Percentiles rank a stretch among this genome's conserved stretches.
These are phyloP conservation scores for Plutella xylostella DNA, from an alignment of 2,888 invertebrate species.

Conservation along the genomic window DNA sequence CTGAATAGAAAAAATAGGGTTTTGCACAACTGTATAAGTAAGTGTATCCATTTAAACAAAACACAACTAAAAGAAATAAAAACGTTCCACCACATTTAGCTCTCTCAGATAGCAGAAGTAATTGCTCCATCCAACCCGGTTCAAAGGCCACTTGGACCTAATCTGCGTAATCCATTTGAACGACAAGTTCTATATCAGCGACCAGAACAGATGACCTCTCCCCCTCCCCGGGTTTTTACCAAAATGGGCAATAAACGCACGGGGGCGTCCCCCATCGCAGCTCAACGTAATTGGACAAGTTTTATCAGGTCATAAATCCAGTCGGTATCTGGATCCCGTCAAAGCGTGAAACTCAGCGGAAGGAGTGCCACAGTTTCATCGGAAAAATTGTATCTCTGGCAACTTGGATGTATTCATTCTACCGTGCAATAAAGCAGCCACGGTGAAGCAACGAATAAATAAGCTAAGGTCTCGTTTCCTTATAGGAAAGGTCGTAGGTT, in stretches of 20 bases:
- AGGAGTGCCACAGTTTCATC: not conserved
- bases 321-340: slow-evolving; percentile 53
- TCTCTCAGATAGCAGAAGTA: too few species aligned
- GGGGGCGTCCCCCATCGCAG: not conserved
- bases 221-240: slow-evolving; percentile 19
- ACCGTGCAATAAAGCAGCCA: too few species aligned
- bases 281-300: slow-evolving; percentile 31
- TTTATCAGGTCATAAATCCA: slow-evolving; percentile 64
- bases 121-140: slow-evolving; percentile 53
- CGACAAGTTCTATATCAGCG: slow-evolving; percentile 49
- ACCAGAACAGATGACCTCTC: slow-evolving; percentile 34
- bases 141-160: slow-evolving; percentile 54
- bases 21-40: too few species aligned
- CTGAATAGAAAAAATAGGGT: too few species aligned
- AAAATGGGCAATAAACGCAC: slow-evolving; percentile 6
- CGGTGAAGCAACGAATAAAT: too few species aligned
- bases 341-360: slow-evolving; percentile 27
- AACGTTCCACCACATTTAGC: too few species aligned
- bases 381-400: not conserved
- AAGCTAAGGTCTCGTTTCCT: too few species aligned
- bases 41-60: too few species aligned
- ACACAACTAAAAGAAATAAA: too few species aligned
- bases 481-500: too few species aligned
- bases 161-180: slow-evolving; percentile 59
- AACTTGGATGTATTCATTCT: too few species aligned